Evolutionary conservation across 1,140 invertebrate genomes (phyloP).

Genomic region (Lucilia cuprina): DNA sequence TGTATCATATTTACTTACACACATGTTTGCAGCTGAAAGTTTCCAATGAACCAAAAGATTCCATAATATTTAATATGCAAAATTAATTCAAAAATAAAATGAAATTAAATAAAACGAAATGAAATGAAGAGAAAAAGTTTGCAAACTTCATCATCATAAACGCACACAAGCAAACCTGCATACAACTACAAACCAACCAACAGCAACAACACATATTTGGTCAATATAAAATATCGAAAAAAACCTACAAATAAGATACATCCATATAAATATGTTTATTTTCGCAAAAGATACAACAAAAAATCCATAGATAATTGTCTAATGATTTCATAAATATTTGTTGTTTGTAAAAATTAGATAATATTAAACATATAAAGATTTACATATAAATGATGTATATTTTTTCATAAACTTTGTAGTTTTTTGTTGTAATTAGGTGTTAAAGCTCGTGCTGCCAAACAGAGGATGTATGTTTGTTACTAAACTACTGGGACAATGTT

Average conservation of each 20-base stretch:
- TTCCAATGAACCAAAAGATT: constrained; percentile 33
- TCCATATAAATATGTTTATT: background rate
- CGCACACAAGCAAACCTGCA: background rate
- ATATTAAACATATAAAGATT: background rate
- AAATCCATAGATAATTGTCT: constrained; percentile 18
- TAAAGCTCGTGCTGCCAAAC: no score
- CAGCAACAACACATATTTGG: background rate
- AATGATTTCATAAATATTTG: constrained; percentile 19
- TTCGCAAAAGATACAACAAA: background rate
- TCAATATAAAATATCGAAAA: no score
- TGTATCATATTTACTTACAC: background rate
- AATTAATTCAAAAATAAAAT: constrained; percentile 29
- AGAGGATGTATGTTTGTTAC: no score
- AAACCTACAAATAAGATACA: no score
- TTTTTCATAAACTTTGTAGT: background rate
- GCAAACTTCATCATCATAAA: constrained; percentile 12
- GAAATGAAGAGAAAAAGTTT: background rate
- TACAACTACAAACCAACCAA: background rate
- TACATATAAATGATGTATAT: background rate
- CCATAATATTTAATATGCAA: constrained; percentile 34
- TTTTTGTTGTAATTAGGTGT: no score
- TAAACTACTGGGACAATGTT: no score
- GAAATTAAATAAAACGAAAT: background rate
- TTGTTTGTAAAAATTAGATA: constrained; percentile 4
- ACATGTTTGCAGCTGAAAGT: background rate